Base-by-base conservation (phyloP, 2,888 invertebrate genomes). In the Polietes domitor region DNA sequence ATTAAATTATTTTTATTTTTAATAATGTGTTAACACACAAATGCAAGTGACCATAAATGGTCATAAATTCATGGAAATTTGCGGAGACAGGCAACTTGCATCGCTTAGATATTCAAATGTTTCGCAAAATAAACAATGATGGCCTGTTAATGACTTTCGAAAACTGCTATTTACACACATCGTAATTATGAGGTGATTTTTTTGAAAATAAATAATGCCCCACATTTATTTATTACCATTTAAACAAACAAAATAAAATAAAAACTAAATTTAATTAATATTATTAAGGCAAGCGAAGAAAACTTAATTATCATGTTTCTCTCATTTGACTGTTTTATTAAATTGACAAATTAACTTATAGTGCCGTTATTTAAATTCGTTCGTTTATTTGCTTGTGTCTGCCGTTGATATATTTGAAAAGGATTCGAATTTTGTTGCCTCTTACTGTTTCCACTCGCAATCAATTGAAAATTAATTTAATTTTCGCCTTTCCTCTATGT, bases 401-500 rank as follows among this genome's bases (percentile, higher is more conserved):
- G 47, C n/a, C 12, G 15, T 7, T 47, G 47, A 47, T 12, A n/a
- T 47, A n/a, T n/a, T 47, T 47, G n/a, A n/a, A 47, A 47, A 47
- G 47, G 47, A 47, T 47, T n/a, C 12, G n/a, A n/a, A 47, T 53
- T 53, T 53, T 2, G 19, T 6, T 19, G 7, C 37, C 17, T 10
- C 37, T 65, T 41, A 1, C 37, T 12, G 12, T 65, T 41, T 19
- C 65, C 65, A 2, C 65, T 65, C 10, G 37, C 6, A 37, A 7
- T 37, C 65, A 65, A 65, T 41, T 28, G n/a, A 41, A 41, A 37
- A 65, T 65, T 65, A 65, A 65, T 65, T 65, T n/a, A 21, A 19
- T 65, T 65, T 26, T 63, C 41, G 37, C 19, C 19, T 65, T 32
- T 63, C 2, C 17, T 9, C 17, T n/a, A 5, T 32, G 10, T n/a